Base-by-base conservation (phyloP, 1,140 invertebrate genomes). In the Melanaphis sacchari region DNA sequence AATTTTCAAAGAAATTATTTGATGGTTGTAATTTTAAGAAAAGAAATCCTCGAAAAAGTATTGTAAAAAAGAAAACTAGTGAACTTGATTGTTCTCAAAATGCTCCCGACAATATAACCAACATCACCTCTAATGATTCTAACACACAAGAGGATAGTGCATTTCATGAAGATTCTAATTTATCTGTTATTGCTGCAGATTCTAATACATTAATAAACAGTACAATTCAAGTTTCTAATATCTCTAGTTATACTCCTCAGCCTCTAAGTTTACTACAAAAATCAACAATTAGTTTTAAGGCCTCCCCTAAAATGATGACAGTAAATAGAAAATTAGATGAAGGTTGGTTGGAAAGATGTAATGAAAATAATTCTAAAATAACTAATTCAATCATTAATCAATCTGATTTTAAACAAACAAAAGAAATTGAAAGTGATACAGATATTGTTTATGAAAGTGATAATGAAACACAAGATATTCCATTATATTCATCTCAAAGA, bases 1-100 rank as follows among this genome's bases (percentile, higher is more conserved):
- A 96, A 94, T 95, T 97, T n/a, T 96, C 96, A 6, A 96, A 97
- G 94, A 97, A 98, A 94, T 95, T 97, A 91, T 98, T 98, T 95
- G 96, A 96, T 76, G 96, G 96, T 82, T 96, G 96, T 93, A 96
- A 95, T 94, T 97, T 97, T 95, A 96, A 96, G 41, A 97, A 97
- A 94, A 95, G 97, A 93, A 98, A 98, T 95, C 97, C 97, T 26
- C 96, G 97, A 94, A 98, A 98, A 95, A 94, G 94, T 22, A 49
- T 93, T 52, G 81, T 85, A 36, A 91, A 91, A 93, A 93, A 90
- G 54, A 90, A 94, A 38, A 84, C 40, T 26, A 82, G 41, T 38
- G 49, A 94, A 59, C 59, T 59, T 46, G 36, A 91, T 43, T 76
- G 38, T 82, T 93, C 52, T 41, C 84, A 52, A 38, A 59, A 31